phyloP scores from a whole-genome alignment of 2,113 vertebrate species.

The Saimiri boliviensis region DNA sequence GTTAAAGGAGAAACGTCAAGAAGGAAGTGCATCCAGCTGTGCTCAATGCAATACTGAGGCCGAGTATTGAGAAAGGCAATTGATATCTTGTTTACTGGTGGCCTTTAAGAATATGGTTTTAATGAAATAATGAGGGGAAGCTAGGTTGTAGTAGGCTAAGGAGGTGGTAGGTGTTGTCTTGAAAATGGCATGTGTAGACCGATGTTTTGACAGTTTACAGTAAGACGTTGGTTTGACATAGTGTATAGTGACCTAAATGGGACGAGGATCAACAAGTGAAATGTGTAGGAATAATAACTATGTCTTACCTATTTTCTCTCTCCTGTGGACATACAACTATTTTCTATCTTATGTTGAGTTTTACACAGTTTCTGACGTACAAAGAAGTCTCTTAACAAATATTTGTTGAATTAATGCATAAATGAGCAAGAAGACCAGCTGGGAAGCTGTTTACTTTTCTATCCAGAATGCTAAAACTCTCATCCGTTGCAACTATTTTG shows the following conservation, averaged over 20 bases:
- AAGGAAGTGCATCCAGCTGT: neutral
- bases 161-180: neutral
- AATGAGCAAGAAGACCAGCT: neutral
- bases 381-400: neutral
- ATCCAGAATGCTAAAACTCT: neutral
- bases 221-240: neutral
- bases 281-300: neutral
- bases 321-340: neutral
- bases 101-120: neutral
- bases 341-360: neutral
- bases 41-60: neutral
- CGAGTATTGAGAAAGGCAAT: neutral
- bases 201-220: neutral
- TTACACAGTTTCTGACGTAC: neutral
- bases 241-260: neutral
- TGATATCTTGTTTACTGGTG: neutral
- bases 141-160: neutral
- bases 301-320: neutral
- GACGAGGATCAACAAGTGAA: neutral
- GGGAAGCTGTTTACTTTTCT: neutral
- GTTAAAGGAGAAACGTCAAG: neutral
- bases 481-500: neutral
- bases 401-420: constrained; percentile 30
- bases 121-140: neutral
- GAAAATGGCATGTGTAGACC: neutral